Base-by-base conservation (phyloP, 2,113 vertebrate species). In the Orcinus orca region DNA sequence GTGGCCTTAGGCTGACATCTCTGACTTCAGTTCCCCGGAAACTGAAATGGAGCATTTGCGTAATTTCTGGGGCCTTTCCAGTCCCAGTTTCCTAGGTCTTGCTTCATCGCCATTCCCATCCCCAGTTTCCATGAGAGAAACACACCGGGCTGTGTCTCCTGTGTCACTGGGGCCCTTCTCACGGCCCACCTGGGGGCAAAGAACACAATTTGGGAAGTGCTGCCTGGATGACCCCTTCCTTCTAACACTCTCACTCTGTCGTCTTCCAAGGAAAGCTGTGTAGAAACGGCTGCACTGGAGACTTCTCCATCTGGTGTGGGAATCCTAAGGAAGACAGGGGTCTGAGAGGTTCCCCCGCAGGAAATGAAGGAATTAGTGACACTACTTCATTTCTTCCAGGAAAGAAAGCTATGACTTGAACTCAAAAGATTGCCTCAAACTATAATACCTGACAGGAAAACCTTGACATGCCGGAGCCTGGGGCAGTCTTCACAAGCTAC, bases 381-480 rank as follows among this genome's bases (percentile, higher is more conserved):
- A n/a, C 26, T 2, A 21, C 8, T 41, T 17, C 71, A 33, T 18
- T 26, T 71, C 20, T 29, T 58, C 55, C 26, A 41, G 71, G 80
- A 79, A 68, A 10, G 41, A 90, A 26, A 38, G 38, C 18, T 25
- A 11, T 0, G 18, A 38, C 26, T 36, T 18, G 38, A 21, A 67
- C 47, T 67, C 23, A 44, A 55, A 63, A 60, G 50, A 10, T 55
- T 25, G 67, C 60, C 53, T 65, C 23, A 20, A n/a, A 47, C 17
- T 2, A 2, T 6, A 62, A 50, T 1, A n/a, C 14, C 47, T 88
- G 60, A 26, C 13, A 14, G 13, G 55, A 73, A 74, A 76, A 50
- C 29, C 60, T 3, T 26, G 68, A 10, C 1, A 0, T n/a, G 20
- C n/a, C n/a, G 2, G 1, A 8, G 36, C 6, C 71, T 5, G 55